phyloP scores from a whole-genome alignment of 1,140 invertebrate genomes.

The Eupristina koningsbergeri region DNA sequence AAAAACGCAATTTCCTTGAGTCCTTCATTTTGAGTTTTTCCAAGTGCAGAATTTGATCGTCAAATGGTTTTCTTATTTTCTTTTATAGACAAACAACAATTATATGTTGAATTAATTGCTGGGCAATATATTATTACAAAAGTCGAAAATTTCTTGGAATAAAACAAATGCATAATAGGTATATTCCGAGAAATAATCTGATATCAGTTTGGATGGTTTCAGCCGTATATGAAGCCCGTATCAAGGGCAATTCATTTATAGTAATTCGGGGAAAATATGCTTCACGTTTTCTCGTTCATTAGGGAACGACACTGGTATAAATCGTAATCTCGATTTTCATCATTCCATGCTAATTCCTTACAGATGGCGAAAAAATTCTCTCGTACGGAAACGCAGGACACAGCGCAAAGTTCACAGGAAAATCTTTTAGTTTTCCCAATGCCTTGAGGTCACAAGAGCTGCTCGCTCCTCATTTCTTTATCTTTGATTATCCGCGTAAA shows the following conservation, averaged over 20 bases:
- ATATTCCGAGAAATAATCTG: not conserved
- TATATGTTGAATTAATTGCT: not conserved
- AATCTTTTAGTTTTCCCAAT: too few relatives aligned
- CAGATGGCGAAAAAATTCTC: not conserved
- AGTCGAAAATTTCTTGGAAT: not conserved
- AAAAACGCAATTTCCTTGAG: slow-evolving; percentile 11
- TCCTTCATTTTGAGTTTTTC: not conserved
- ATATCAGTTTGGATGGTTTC: not conserved
- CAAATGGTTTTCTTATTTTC: not conserved
- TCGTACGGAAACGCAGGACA: not conserved
- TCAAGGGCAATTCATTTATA: not conserved
- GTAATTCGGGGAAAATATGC: not conserved
- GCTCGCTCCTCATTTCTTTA: not conserved
- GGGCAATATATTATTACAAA: not conserved
- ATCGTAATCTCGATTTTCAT: not conserved
- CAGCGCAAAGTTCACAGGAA: not conserved
- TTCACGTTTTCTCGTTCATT: not conserved
- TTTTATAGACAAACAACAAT: not conserved
- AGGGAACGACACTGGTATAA: not conserved
- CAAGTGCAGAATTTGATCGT: not conserved
- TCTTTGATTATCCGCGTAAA: not conserved
- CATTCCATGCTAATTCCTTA: not conserved
- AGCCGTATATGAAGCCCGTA: not conserved
- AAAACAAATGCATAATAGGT: not conserved
- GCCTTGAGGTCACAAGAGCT: too few relatives aligned